Conservation (phyloP, 2,797 vertebrate species). For the Clarias fuscus region DNA sequence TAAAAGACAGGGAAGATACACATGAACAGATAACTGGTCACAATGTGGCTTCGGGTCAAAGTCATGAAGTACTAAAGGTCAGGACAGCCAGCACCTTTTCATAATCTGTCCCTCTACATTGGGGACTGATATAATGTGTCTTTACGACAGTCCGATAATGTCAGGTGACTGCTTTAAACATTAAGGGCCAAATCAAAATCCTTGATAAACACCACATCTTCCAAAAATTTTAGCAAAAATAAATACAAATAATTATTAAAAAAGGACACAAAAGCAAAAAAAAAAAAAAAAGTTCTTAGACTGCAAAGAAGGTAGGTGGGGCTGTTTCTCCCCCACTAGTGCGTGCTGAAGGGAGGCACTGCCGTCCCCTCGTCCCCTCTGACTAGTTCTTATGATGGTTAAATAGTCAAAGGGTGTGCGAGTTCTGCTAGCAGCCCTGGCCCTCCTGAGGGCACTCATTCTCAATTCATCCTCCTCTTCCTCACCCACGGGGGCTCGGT, state of each 20-base stretch:
- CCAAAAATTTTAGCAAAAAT: slow-evolving; percentile 54
- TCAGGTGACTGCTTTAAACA: slow-evolving; percentile 48
- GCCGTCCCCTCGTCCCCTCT: slow-evolving; percentile 63
- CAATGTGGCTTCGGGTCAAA: not conserved
- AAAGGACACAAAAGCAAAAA: slow-evolving; percentile 54
- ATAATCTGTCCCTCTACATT: slow-evolving; percentile 44
- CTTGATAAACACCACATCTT: slow-evolving; percentile 54
- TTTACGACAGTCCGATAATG: not conserved
- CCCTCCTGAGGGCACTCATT: slow-evolving; percentile 50
- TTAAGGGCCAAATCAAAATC: slow-evolving; percentile 57
- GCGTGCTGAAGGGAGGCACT: slow-evolving; percentile 74
- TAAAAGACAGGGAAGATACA: not conserved
- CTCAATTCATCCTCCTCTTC: slow-evolving; percentile 59
- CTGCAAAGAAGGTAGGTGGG: slow-evolving; percentile 73
- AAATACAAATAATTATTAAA: slow-evolving; percentile 48
- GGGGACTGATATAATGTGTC: slow-evolving; percentile 39
- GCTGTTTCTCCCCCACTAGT: slow-evolving; percentile 67
- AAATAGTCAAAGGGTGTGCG: slow-evolving; percentile 70
- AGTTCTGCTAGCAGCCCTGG: slow-evolving; percentile 63
- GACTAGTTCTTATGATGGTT: slow-evolving; percentile 67
- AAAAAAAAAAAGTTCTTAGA: slow-evolving; percentile 71
- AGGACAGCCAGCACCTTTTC: slow-evolving; percentile 15
- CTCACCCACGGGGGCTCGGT: slow-evolving; percentile 10
- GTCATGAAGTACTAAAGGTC: slow-evolving; percentile 13
- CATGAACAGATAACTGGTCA: not conserved